A percentile compares a stretch with the other conserved stretches of the same genome.
phyloP scores from a whole-genome alignment of 1,140 invertebrate species.

The Orchesella cincta region DNA sequence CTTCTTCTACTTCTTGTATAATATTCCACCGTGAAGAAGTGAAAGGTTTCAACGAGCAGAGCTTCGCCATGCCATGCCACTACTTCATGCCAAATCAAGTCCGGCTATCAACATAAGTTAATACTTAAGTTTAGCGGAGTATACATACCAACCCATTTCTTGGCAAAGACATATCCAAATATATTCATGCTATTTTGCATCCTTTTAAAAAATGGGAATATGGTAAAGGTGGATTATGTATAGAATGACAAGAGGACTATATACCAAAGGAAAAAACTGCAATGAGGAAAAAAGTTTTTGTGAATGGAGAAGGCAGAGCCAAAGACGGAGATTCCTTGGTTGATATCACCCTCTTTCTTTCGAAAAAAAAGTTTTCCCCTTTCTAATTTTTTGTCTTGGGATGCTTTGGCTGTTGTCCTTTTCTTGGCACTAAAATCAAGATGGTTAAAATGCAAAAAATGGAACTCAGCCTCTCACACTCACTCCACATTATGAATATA shows the following conservation, averaged over 20 bases:
- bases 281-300: neutral
- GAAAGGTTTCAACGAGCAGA: neutral
- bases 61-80: neutral
- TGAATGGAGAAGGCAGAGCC: neutral
- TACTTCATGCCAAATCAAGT: neutral
- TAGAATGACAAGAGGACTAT: neutral
- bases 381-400: neutral
- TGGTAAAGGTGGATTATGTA: neutral
- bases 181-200: neutral
- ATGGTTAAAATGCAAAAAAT: too few relatives aligned
- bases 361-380: neutral
- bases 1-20: neutral
- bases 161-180: neutral
- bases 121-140: too few relatives aligned
- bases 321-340: neutral
- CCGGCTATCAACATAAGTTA: neutral
- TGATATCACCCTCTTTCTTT: too few relatives aligned
- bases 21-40: neutral
- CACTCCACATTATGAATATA: too few relatives aligned
- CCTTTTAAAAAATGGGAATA: neutral
- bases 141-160: too few relatives aligned
- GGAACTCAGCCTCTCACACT: too few relatives aligned
- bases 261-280: neutral
- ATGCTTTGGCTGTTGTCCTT: neutral
- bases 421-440: constrained; percentile 10